These are phyloP conservation scores for Carassius gibelio DNA, from an alignment of 2,113 vertebrate species.

Conservation along the genomic window DNA sequence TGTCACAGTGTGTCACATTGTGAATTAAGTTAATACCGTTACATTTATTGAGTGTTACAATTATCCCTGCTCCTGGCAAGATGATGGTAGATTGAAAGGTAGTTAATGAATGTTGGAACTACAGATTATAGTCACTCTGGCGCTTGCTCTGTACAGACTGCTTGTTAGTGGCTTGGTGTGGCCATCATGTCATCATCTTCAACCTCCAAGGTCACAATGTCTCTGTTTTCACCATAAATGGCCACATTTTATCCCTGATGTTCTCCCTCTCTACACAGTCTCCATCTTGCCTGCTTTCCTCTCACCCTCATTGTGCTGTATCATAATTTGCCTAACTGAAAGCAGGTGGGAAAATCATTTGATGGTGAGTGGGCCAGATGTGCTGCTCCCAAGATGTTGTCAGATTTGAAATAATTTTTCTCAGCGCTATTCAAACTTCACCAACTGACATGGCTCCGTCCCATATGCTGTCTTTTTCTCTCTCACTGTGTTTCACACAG, in stretches of 20 bases:
- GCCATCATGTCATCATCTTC: conserved; percentile 41
- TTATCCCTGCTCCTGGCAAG: conserved; percentile 17
- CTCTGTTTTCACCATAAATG: conserved; percentile 4
- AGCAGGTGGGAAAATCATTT: conserved; percentile 60
- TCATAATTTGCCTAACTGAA: conserved; percentile 57
- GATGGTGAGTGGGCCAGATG: conserved; percentile 53
- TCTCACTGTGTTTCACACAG: conserved; percentile 47
- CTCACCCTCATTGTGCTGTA: conserved; percentile 49
- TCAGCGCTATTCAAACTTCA: conserved; percentile 49
- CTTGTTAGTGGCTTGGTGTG: conserved; percentile 46
- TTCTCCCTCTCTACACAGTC: conserved; percentile 9
- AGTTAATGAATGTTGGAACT: conserved; percentile 10
- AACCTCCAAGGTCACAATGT: conserved; percentile 24
- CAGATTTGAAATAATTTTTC: conserved; percentile 50
- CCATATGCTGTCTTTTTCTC: conserved; percentile 10
- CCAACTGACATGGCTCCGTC: conserved; percentile 39
- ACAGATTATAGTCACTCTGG: conserved; percentile 26
- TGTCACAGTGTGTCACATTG: background rate
- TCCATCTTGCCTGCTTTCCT: conserved; percentile 30
- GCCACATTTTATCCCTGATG: background rate
- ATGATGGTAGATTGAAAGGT: background rate
- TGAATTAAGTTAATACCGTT: background rate
- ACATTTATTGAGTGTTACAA: conserved; percentile 7
- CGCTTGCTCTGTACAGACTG: background rate
- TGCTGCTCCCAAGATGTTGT: conserved; percentile 55